Evolutionary conservation across 2,888 invertebrate genomes (phyloP).

Genomic region (Caenorhabditis japonica): DNA sequence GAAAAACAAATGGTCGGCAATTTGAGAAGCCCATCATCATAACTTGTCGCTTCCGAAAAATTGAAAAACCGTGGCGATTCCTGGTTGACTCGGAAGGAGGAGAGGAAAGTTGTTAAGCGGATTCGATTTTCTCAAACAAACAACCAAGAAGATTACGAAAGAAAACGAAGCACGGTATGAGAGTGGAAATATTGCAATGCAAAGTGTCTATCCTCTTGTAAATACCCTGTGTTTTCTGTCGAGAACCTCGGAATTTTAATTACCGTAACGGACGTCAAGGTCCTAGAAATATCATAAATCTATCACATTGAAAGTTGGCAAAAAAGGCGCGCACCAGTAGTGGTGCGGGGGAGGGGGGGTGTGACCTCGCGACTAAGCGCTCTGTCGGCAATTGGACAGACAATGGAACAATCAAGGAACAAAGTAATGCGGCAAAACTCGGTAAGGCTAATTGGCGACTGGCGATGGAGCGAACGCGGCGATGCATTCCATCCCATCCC

Average conservation of each 20-base stretch:
- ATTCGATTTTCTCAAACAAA: slow-evolving; percentile 24
- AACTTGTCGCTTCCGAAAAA: slow-evolving; percentile 26
- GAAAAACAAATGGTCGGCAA: slow-evolving; percentile 38
- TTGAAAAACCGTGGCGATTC: slow-evolving; percentile 10
- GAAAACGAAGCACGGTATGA: slow-evolving; percentile 2
- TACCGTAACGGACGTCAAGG: too few relatives aligned
- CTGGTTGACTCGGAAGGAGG: slow-evolving; percentile 25
- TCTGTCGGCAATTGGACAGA: slow-evolving; percentile 25
- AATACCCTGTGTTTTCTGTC: neutral
- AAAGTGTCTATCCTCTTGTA: neutral
- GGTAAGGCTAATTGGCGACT: slow-evolving; percentile 38
- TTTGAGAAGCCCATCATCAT: slow-evolving; percentile 34
- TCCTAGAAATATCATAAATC: slow-evolving; percentile 29
- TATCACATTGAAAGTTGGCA: slow-evolving; percentile 16
- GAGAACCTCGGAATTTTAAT: neutral
- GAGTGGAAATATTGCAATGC: slow-evolving; percentile 5
- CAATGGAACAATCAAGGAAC: slow-evolving; percentile 45
- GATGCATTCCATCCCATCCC: slow-evolving; percentile 15
- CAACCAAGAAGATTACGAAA: slow-evolving; percentile 6
- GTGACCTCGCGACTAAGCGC: slow-evolving; percentile 33
- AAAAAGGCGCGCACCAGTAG: slow-evolving; percentile 30
- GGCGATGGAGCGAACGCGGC: slow-evolving; percentile 30
- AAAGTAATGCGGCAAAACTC: slow-evolving; percentile 41
- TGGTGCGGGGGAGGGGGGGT: too few relatives aligned
- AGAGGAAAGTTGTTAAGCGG: slow-evolving; percentile 38